Evolutionary conservation across 2,797 vertebrate species (phyloP).

Genomic region (Poeciliopsis paucimaculata): DNA sequence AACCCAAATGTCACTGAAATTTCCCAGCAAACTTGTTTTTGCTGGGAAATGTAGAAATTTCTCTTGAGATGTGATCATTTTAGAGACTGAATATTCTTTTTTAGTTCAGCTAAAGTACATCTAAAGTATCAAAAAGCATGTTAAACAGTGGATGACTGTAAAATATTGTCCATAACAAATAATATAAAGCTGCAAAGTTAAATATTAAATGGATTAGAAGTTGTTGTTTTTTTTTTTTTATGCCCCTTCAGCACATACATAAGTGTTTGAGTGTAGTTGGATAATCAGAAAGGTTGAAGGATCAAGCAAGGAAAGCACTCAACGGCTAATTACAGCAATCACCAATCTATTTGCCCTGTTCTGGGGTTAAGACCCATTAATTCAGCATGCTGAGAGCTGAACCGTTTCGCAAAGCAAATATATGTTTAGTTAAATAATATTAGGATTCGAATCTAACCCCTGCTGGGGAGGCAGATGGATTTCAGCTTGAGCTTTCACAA

Average conservation of each 20-base stretch:
- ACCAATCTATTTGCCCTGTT: conserved; percentile 28
- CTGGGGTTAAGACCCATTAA: conserved; percentile 29
- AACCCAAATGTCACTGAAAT: not conserved
- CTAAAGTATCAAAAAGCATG: too few relatives aligned
- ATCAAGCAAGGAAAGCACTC: conserved; percentile 39
- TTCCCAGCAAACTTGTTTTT: not conserved
- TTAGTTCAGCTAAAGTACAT: not conserved
- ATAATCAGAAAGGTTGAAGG: conserved; percentile 25
- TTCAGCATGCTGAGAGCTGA: conserved; percentile 21
- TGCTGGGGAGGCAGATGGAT: not conserved
- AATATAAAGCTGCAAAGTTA: conserved; percentile 21
- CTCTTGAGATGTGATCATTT: not conserved
- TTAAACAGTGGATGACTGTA: not conserved
- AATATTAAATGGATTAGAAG: conserved; percentile 28
- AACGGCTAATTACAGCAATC: conserved; percentile 48
- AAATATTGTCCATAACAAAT: not conserved
- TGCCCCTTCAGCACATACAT: not conserved
- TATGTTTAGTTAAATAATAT: not conserved
- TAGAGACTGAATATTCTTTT: not conserved
- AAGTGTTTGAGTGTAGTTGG: not conserved
- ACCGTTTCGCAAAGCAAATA: not conserved
- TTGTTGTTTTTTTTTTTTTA: conserved; percentile 21
- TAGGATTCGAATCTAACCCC: not conserved
- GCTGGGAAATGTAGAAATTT: not conserved
- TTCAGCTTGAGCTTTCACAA: not conserved